These are phyloP conservation scores for Pampusana beccarii DNA, from an alignment of 2,113 vertebrate genomes.

Conservation along the genomic window DNA sequence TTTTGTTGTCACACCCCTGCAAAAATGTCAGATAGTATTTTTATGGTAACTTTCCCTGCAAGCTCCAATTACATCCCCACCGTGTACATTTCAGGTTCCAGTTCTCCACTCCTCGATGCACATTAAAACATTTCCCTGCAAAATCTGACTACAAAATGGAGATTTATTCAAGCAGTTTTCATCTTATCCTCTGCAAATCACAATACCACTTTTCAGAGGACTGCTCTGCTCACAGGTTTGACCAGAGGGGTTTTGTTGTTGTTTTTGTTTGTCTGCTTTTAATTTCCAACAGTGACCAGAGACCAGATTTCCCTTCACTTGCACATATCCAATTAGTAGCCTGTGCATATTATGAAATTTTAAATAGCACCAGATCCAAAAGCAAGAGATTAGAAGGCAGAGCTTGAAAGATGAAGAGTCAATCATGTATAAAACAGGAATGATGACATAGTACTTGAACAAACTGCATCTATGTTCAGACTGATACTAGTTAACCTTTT, in stretches of 20 bases:
- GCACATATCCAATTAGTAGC: not conserved
- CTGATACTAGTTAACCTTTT: not conserved
- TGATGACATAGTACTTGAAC: not conserved
- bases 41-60: not conserved
- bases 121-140: not conserved
- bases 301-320: not conserved
- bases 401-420: not conserved
- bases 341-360: not conserved
- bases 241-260: not conserved
- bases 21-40: not conserved
- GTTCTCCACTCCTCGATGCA: rapidly evolving
- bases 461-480: not conserved
- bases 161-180: not conserved
- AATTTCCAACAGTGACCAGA: not conserved
- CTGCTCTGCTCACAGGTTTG: not conserved
- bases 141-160: not conserved
- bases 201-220: not conserved
- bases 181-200: not conserved
- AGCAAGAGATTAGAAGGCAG: not conserved
- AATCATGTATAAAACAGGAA: not conserved
- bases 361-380: not conserved
- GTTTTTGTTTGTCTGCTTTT: not conserved
- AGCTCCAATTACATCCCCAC: not conserved
- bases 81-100: not conserved
- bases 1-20: not conserved